These are phyloP conservation scores for Syngnathus acus DNA, from an alignment of 2,797 vertebrate species.

Conservation along the genomic window DNA sequence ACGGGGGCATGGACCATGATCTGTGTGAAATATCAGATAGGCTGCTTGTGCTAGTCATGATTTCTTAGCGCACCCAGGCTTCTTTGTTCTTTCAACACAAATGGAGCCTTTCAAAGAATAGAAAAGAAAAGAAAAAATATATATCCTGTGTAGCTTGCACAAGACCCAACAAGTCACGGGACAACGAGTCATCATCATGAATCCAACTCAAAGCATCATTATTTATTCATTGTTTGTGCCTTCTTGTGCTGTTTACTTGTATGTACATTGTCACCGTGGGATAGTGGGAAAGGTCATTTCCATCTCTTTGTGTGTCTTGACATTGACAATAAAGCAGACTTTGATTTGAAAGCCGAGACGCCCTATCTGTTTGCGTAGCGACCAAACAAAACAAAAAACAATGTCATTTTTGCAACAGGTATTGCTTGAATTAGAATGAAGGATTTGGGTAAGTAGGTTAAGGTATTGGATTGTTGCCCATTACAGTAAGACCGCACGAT, in stretches of 20 bases:
- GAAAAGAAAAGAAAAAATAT: conserved; percentile 11
- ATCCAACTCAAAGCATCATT: conserved; percentile 1
- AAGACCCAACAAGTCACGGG: conserved; percentile 31
- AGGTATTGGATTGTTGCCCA: too few relatives aligned
- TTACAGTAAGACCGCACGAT: too few relatives aligned
- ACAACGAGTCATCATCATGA: conserved; percentile 24
- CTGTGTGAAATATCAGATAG: too few relatives aligned
- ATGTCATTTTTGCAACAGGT: background rate
- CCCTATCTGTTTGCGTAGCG: background rate
- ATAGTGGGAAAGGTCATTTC: too few relatives aligned
- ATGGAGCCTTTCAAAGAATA: conserved; percentile 19
- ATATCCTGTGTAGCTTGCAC: conserved; percentile 23
- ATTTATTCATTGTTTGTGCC: too few relatives aligned
- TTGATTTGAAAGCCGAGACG: background rate
- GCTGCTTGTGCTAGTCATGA: too few relatives aligned
- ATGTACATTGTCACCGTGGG: too few relatives aligned
- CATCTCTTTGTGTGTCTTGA: too few relatives aligned
- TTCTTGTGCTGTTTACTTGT: too few relatives aligned
- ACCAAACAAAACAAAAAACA: background rate
- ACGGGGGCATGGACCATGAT: too few relatives aligned
- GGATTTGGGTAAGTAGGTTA: background rate
- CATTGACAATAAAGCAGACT: too few relatives aligned
- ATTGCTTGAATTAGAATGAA: background rate
- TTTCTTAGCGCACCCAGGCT: conserved; percentile 9
- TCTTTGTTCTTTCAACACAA: conserved; percentile 30